Conservation (phyloP, 2,113 vertebrate species). For the Amazona guildingii region DNA sequence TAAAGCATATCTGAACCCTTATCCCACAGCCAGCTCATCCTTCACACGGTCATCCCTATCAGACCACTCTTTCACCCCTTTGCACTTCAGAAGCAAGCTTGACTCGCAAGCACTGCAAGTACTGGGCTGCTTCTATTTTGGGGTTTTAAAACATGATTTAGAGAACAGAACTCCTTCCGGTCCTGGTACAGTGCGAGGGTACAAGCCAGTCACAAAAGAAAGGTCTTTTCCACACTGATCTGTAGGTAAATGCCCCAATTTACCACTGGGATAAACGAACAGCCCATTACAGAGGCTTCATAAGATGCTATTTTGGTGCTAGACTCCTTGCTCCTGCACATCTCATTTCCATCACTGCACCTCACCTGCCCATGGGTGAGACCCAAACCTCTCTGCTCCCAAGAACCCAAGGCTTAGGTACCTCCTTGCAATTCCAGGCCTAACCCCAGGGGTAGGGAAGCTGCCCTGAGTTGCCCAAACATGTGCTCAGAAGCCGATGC, state of each 20-base stretch:
- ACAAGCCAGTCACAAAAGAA: neutral
- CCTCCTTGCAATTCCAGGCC: neutral
- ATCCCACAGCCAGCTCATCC: neutral
- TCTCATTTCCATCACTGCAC: neutral
- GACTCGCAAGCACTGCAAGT: neutral
- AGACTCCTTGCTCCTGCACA: neutral
- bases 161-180: neutral
- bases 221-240: neutral
- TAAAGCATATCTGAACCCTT: neutral
- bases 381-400: neutral
- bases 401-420: neutral
- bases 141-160: neutral
- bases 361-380: neutral
- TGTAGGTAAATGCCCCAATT: neutral
- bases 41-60: rapidly evolving
- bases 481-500: rapidly evolving
- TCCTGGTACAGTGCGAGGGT: rapidly evolving
- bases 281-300: neutral
- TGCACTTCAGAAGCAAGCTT: neutral
- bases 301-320: neutral
- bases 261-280: neutral
- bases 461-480: neutral
- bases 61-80: neutral
- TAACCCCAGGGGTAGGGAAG: rapidly evolving
- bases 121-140: neutral